Conservation (phyloP, 2,888 invertebrate species). For the Ormyrus rosae region DNA sequence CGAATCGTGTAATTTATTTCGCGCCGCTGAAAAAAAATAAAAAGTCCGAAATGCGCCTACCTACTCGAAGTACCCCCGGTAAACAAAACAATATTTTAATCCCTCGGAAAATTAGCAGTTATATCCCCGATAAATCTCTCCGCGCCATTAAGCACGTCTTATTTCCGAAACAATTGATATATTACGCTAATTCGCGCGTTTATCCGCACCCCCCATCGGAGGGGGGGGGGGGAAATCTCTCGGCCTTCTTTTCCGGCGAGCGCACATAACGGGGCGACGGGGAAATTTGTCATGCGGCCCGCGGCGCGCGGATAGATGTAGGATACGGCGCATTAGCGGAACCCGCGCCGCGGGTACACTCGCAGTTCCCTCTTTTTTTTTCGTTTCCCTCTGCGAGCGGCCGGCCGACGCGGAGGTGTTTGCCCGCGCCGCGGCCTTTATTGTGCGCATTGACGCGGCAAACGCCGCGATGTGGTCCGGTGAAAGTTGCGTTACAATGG, state of each 20-base stretch:
- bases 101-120: too few relatives aligned
- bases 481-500: not conserved
- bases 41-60: too few relatives aligned
- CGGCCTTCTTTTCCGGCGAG: not conserved
- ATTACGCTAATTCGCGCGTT: not conserved
- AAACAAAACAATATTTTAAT: too few relatives aligned
- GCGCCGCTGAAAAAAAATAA: too few relatives aligned
- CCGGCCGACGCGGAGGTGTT: not conserved
- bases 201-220: not conserved
- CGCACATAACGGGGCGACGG: slow-evolving; percentile 33
- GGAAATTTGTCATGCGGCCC: slow-evolving; percentile 40
- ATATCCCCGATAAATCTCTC: too few relatives aligned
- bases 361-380: not conserved
- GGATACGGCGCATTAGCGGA: slow-evolving; percentile 33
- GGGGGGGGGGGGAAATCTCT: not conserved
- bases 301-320: slow-evolving; percentile 31
- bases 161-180: too few relatives aligned
- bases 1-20: too few relatives aligned
- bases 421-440: not conserved
- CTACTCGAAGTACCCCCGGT: too few relatives aligned
- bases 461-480: not conserved
- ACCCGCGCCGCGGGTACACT: slow-evolving; percentile 27
- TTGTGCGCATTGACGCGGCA: not conserved
- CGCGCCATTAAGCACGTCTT: too few relatives aligned
- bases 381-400: not conserved